Conservation (phyloP, 1,140 invertebrate genomes). For the Drosophila grimshawi region DNA sequence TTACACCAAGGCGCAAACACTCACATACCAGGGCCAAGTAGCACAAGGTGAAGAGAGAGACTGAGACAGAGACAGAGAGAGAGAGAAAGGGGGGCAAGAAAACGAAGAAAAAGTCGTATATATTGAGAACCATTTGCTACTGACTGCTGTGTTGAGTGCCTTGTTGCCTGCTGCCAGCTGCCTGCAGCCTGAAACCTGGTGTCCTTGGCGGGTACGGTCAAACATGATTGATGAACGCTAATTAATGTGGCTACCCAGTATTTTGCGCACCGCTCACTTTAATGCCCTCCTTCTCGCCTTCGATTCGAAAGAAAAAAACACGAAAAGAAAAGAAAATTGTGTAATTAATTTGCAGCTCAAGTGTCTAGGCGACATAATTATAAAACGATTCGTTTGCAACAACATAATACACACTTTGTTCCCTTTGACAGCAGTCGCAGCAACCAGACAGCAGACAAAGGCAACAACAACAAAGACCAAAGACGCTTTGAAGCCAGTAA, state of each 20-base stretch:
- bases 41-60: too few species aligned
- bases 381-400: constrained; percentile 37
- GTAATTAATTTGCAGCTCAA: constrained; percentile 78
- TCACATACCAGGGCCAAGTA: background rate
- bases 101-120: background rate
- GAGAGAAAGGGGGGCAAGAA: background rate
- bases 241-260: constrained; percentile 67
- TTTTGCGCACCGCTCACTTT: background rate
- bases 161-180: constrained; percentile 20
- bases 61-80: background rate
- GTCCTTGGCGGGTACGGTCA: constrained; percentile 69
- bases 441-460: constrained; percentile 5
- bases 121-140: constrained; percentile 12
- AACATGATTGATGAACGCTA: constrained; percentile 82
- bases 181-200: background rate
- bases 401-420: background rate
- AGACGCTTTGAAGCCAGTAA: background rate
- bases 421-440: background rate
- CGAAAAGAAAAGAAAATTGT: constrained; percentile 49
- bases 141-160: constrained; percentile 20
- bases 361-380: constrained; percentile 68
- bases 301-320: constrained; percentile 17
- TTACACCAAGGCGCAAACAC: constrained; percentile 56
- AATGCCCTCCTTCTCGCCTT: background rate
- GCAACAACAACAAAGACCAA: constrained; percentile 3